Evolutionary conservation across 1,140 invertebrate genomes (phyloP).

Genomic region (Plectrocnemia conspersa): DNA sequence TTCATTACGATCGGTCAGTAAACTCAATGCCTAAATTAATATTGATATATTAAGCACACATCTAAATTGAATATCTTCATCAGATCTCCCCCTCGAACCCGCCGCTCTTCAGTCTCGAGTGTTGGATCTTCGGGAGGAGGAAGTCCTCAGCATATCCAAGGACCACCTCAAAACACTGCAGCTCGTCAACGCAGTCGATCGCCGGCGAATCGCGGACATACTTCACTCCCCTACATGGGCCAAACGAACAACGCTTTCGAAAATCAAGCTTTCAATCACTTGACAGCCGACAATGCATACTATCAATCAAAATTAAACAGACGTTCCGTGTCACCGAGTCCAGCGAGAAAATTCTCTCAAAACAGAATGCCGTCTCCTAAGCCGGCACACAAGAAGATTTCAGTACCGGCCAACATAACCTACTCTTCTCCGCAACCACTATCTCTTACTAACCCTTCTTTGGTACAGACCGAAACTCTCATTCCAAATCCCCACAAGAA

Average conservation of each 20-base stretch:
- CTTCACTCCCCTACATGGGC: slow-evolving; percentile 30
- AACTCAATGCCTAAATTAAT: not conserved
- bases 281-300: slow-evolving; percentile 29
- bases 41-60: too few relatives aligned
- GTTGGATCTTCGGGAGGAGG: slow-evolving; percentile 45
- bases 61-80: too few relatives aligned
- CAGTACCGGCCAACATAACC: not conserved
- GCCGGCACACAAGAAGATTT: slow-evolving; percentile 22
- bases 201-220: slow-evolving; percentile 32
- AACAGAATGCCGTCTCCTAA: slow-evolving; percentile 23
- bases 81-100: slow-evolving; percentile 55
- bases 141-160: slow-evolving; percentile 35
- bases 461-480: slow-evolving; percentile 19
- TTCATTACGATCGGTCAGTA: slow-evolving; percentile 69
- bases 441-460: slow-evolving; percentile 18
- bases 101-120: slow-evolving; percentile 53
- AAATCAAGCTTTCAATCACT: slow-evolving; percentile 31
- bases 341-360: slow-evolving; percentile 21
- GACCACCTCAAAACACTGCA: slow-evolving; percentile 40
- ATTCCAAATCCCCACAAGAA: slow-evolving; percentile 35
- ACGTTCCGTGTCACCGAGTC: slow-evolving; percentile 30
- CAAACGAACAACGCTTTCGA: slow-evolving; percentile 31
- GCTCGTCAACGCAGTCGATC: slow-evolving; percentile 37
- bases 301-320: slow-evolving; percentile 29
- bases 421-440: not conserved